A percentile compares a stretch with the other conserved stretches of the same genome.
Evolutionary conservation across 1,140 invertebrate genomes (phyloP).

Genomic region (Dufourea novaeangliae): DNA sequence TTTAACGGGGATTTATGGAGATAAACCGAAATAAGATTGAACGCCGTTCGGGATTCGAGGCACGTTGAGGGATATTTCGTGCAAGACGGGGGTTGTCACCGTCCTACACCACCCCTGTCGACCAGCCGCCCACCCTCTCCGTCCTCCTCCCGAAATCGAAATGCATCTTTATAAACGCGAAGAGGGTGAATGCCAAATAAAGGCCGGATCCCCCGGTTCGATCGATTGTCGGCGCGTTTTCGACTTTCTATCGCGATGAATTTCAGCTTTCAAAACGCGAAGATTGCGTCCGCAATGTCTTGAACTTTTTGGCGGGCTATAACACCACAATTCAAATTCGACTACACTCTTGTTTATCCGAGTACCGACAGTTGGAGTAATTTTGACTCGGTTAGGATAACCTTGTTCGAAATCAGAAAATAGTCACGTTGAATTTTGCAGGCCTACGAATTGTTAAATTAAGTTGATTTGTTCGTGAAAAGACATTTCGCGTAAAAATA

Average conservation of each 20-base stretch:
- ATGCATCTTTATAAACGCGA: constrained; percentile 46
- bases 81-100: constrained; percentile 7
- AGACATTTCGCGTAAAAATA: too few species aligned
- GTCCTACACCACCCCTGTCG: background rate
- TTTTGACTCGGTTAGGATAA: too few species aligned
- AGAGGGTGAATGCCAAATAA: constrained; percentile 34
- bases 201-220: background rate
- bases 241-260: constrained; percentile 4
- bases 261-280: background rate
- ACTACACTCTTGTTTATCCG: too few species aligned
- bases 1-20: constrained; percentile 68
- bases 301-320: too few species aligned
- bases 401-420: too few species aligned
- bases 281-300: too few species aligned
- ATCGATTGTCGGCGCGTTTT: constrained; percentile 23
- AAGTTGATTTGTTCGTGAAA: too few species aligned
- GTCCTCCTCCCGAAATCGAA: constrained; percentile 51
- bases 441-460: too few species aligned
- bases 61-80: constrained; percentile 57
- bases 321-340: too few species aligned
- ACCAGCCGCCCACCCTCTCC: too few species aligned
- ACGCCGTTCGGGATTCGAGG: constrained; percentile 49
- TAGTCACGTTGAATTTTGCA: too few species aligned
- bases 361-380: too few species aligned
- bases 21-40: constrained; percentile 69